Percentiles rank a stretch among this genome's conserved stretches.
Evolutionary conservation across 1,140 invertebrate species (phyloP).

Genomic region (Catajapyx aquilonaris): DNA sequence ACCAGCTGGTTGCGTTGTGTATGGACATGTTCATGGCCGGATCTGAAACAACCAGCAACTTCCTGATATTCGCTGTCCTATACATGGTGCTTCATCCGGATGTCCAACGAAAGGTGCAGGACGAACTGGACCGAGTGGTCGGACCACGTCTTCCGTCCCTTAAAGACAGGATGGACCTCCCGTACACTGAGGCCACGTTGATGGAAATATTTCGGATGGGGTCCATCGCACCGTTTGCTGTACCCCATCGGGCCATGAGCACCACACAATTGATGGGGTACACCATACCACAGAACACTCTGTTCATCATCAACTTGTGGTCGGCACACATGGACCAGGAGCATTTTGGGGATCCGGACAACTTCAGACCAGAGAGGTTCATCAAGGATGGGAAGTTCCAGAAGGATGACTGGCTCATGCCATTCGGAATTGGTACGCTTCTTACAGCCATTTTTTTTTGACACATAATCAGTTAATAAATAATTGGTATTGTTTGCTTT

Average conservation of each 20-base stretch:
- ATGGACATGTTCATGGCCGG: slow-evolving; percentile 16
- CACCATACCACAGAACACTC: background rate
- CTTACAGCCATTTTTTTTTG: background rate
- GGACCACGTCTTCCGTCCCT: slow-evolving; percentile 21
- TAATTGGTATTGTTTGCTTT: background rate
- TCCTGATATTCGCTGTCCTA: slow-evolving; percentile 26
- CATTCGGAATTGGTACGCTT: slow-evolving; percentile 9
- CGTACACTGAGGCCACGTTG: background rate
- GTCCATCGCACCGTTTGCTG: background rate
- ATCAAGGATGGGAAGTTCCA: slow-evolving; percentile 11
- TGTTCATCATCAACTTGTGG: slow-evolving; percentile 17
- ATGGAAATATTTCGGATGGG: background rate
- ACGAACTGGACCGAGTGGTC: slow-evolving; percentile 28
- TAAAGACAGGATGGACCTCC: slow-evolving; percentile 18
- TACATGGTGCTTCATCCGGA: slow-evolving; percentile 25
- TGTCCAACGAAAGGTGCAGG: slow-evolving; percentile 23
- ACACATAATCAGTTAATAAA: background rate
- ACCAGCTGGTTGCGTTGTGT: slow-evolving; percentile 11
- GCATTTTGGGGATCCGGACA: slow-evolving; percentile 18
- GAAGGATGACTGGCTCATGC: slow-evolving; percentile 11
- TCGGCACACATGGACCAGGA: slow-evolving; percentile 20
- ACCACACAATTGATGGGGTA: background rate
- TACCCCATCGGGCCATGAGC: background rate
- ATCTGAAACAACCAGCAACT: slow-evolving; percentile 27
- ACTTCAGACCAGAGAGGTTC: slow-evolving; percentile 21